phyloP scores from a whole-genome alignment of 2,797 vertebrate genomes.

The Crenuchus spilurus region DNA sequence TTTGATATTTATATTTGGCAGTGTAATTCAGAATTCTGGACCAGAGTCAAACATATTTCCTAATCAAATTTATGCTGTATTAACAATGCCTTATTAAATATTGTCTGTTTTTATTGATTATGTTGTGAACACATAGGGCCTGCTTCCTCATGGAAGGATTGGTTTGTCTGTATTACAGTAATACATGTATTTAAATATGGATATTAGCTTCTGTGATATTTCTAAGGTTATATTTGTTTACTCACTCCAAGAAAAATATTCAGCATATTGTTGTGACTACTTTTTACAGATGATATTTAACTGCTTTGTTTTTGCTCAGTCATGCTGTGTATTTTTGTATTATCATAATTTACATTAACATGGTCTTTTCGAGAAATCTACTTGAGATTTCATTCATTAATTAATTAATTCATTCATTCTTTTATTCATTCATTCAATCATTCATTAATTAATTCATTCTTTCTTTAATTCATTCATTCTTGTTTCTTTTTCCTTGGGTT shows the following conservation, averaged over 20 bases:
- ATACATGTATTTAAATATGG: neutral
- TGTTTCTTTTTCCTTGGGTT: constrained; percentile 39
- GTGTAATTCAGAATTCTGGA: too few relatives aligned
- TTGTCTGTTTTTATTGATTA: too few relatives aligned
- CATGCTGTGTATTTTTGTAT: neutral
- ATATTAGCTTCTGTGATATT: too few relatives aligned
- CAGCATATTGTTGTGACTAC: too few relatives aligned
- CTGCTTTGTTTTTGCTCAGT: constrained; percentile 3
- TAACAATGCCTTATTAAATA: too few relatives aligned
- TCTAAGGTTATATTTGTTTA: too few relatives aligned
- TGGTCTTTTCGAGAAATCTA: constrained; percentile 26
- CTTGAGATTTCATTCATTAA: constrained; percentile 37
- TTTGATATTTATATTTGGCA: too few relatives aligned
- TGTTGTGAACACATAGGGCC: too few relatives aligned
- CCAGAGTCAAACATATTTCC: too few relatives aligned
- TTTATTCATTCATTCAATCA: constrained; percentile 23
- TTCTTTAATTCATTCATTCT: constrained; percentile 34
- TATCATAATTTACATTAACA: constrained; percentile 21
- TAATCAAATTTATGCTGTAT: too few relatives aligned
- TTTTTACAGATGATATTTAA: neutral
- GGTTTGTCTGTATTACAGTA: neutral
- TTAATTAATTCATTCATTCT: constrained; percentile 52
- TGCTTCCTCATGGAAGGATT: neutral
- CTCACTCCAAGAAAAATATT: neutral
- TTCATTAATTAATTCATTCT: constrained; percentile 5